Conservation (phyloP, 1,140 invertebrate species). For the Apis cerana region DNA sequence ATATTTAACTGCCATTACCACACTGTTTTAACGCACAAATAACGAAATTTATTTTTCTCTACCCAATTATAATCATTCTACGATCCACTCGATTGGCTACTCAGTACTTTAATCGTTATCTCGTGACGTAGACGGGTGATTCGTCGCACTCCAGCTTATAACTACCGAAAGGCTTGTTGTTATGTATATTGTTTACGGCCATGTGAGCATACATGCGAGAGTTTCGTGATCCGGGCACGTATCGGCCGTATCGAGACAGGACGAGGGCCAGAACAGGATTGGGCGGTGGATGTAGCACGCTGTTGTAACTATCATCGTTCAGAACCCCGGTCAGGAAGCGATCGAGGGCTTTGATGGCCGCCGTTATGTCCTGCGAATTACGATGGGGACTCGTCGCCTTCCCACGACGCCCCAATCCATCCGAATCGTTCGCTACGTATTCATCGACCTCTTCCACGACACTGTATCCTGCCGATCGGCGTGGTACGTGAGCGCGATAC, state of each 20-base stretch:
- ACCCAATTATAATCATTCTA: no score
- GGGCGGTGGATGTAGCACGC: conserved; percentile 80
- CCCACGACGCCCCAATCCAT: conserved; percentile 45
- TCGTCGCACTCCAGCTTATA: conserved; percentile 79
- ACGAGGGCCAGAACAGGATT: conserved; percentile 83
- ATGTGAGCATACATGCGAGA: conserved; percentile 83
- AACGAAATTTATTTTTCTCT: no score
- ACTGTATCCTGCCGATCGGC: conserved; percentile 34
- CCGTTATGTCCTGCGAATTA: conserved; percentile 59
- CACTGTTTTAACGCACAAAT: no score
- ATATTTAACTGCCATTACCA: no score
- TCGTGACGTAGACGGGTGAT: conserved; percentile 35
- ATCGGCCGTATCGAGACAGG: conserved; percentile 84
- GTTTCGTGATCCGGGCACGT: conserved; percentile 78
- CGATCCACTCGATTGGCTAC: no score
- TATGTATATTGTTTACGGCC: conserved; percentile 84
- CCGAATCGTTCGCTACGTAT: conserved; percentile 43
- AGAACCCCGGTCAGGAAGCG: conserved; percentile 59
- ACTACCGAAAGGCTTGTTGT: conserved; percentile 83
- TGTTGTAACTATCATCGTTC: conserved; percentile 78
- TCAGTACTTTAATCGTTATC: conserved; percentile 7
- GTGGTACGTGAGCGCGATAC: conserved; percentile 29
- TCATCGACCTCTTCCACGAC: conserved; percentile 40
- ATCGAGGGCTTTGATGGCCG: conserved; percentile 64
- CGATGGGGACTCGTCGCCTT: conserved; percentile 45